Conservation (phyloP, 35 echinoderm and acorn worm species). For the Anneissia japonica region DNA sequence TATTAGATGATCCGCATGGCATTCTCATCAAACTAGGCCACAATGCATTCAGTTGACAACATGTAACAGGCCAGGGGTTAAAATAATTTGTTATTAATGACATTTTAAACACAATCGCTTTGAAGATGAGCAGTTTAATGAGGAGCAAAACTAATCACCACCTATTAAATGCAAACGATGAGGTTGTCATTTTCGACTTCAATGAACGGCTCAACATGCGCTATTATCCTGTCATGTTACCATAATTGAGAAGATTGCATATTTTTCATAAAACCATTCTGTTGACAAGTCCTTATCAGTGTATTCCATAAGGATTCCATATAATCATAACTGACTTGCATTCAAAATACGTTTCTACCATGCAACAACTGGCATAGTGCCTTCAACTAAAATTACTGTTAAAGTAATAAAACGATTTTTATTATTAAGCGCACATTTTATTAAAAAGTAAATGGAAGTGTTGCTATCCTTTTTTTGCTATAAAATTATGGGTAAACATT, state of each 20-base stretch:
- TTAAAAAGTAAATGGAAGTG: no score
- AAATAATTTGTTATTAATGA: background rate
- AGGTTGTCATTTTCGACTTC: background rate
- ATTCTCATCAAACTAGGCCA: background rate
- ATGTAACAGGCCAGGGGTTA: background rate
- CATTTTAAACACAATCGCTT: background rate
- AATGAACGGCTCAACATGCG: background rate
- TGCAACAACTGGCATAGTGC: background rate
- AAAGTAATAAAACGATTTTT: no score
- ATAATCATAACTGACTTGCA: background rate
- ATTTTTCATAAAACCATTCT: background rate
- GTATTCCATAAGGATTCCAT: background rate
- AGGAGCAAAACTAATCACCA: background rate
- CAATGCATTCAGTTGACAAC: background rate
- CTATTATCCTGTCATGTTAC: background rate
- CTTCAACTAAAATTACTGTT: background rate
- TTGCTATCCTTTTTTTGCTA: no score
- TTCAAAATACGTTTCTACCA: background rate
- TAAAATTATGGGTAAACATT: no score
- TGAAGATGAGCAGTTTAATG: background rate
- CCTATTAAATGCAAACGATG: background rate
- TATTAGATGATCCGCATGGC: background rate
- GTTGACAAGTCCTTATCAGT: background rate
- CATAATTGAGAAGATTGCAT: background rate
- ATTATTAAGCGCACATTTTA: no score